Evolutionary conservation across 1,140 invertebrate genomes (phyloP), one percentile per base, ranked within the genome.

Genomic region (Sarcophaga bullata): DNA sequence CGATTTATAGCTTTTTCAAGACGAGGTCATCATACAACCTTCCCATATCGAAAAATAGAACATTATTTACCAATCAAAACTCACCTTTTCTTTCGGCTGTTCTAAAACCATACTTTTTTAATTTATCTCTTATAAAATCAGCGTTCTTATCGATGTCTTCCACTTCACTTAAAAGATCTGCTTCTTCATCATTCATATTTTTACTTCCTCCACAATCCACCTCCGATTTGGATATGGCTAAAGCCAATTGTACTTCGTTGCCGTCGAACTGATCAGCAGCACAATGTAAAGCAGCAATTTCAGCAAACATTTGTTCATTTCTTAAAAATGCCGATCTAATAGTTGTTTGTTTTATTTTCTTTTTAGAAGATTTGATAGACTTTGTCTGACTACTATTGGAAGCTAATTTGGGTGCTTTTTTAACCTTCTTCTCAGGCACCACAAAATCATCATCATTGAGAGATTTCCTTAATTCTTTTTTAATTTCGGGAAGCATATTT

Each of bases 201-300:
- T 73, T 73, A 8, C 84, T 48, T 4, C 85, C 86, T 13, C 73
- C 76, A 62, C 84, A 86, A 50, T 90, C 86, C 3, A 84, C 85
- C 80, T 90, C 87, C 0, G 89, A 90, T 81, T 86, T 87, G 25
- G 88, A 90, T 25, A 90, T 81, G 10, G 87, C 87, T 82, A 90
- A 82, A 58, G 88, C 89, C 84, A 90, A 85, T 84, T 87, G 87
- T 80, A 90, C 87, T 80, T 90, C 89, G 81, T 89, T 84, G 7
- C 86, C 86, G 85, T 86, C 88, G 13, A 89, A 86, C 73, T 87
- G 87, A 48, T 90, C 89, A 10, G 85, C 85, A 47, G 85, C 76
- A 58, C 88, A 88, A 54, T 90, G 87, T 75, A 89, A 86, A 1
- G 87, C 88, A 6, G 89, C 86, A 1, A 90, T 86, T 68, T 89